Evolutionary conservation across 2,797 vertebrate species (phyloP), one percentile per base, ranked within the genome.

Genomic region (Gymnodraco acuticeps): DNA sequence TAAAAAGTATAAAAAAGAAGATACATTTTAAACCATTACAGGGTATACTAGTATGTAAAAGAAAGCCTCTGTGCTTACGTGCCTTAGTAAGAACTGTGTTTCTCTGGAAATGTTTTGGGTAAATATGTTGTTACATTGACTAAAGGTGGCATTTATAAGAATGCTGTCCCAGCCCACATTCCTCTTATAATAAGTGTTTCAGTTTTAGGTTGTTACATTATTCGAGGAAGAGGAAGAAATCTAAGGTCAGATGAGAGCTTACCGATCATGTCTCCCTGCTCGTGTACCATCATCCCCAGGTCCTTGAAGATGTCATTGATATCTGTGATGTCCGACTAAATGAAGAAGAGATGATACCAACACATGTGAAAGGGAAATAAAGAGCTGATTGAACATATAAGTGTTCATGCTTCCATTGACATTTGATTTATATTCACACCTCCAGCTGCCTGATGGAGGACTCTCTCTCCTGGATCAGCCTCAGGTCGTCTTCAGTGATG

Each of bases 291-390:
- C 95, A 98, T 93, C 51, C 97, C 98, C 91, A 99, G 92, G 86
- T 99, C 98, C 94, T 99, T 99, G 94, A 99, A 99, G 93, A 99
- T 99, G 94, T 98, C 97, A 73, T 99, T 99, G 82, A 99, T 97
- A 80, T 97, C 97, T 91, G 95, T 94, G 91, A 99, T 99, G 93
- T 99, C 98, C 64, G 97, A 93, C 98, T 99, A 91, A 66, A 90
- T 87, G 27, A 78, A 42, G 54, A 42, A 75, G 33, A 73, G 59
- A 83, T 1, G 69, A 50, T 80, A 14, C 62, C 10, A 68, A 33
- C 33, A 0, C 16, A 51, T 9, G 20, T 42, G 19, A 56, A 45
- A 70, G 14, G 23, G 0, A 52, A 70, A 63, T 45, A 62, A 43
- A 63, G 10, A 67, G 17, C 51, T 23, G 45, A 69, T 5, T 15